These are phyloP conservation scores for Petrosia ficiformis DNA, from an alignment of 37 sponge, comb jelly and placozoan species.

Conservation along the genomic window DNA sequence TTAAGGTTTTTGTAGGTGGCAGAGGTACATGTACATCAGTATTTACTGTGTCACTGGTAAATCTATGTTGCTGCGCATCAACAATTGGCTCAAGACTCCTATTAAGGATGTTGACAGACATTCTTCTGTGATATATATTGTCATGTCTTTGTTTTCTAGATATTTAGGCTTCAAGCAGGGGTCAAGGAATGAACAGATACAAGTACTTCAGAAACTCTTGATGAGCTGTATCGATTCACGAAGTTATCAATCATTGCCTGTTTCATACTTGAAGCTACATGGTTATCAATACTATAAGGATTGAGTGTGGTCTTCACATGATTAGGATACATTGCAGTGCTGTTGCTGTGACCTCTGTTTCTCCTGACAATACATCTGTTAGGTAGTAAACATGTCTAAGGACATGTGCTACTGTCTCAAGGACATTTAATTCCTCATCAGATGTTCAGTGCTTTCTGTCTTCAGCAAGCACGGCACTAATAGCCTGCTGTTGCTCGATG, in stretches of 20 bases:
- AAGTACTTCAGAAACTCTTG: not conserved
- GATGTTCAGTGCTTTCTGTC: slow-evolving; percentile 36
- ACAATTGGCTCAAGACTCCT: not conserved
- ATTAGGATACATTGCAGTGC: slow-evolving; percentile 15
- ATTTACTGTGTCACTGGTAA: not conserved
- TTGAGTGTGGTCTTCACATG: slow-evolving; percentile 15
- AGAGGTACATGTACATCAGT: slow-evolving; percentile 4
- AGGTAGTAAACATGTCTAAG: slow-evolving; percentile 29
- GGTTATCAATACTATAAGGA: not conserved
- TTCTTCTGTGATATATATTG: slow-evolving; percentile 21
- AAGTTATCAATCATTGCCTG: slow-evolving; percentile 9
- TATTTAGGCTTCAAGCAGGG: slow-evolving; percentile 37
- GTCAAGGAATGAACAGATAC: slow-evolving; percentile 26
- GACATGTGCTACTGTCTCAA: slow-evolving; percentile 32
- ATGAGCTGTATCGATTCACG: slow-evolving; percentile 6
- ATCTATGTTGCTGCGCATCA: not conserved
- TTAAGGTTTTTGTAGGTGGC: slow-evolving; percentile 18
- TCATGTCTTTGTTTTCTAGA: slow-evolving; percentile 27
- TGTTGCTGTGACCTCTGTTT: slow-evolving; percentile 40
- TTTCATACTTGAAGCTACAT: slow-evolving; percentile 9
- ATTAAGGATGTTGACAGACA: not conserved
- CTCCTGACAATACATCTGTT: slow-evolving; percentile 43
- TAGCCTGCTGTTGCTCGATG: slow-evolving; percentile 47
- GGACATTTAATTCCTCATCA: slow-evolving; percentile 31
- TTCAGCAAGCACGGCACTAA: slow-evolving; percentile 34